A percentile compares a stretch with the other conserved stretches of the same genome.
phyloP scores from a whole-genome alignment of 2,888 invertebrate species.

The Drosophila merina region DNA sequence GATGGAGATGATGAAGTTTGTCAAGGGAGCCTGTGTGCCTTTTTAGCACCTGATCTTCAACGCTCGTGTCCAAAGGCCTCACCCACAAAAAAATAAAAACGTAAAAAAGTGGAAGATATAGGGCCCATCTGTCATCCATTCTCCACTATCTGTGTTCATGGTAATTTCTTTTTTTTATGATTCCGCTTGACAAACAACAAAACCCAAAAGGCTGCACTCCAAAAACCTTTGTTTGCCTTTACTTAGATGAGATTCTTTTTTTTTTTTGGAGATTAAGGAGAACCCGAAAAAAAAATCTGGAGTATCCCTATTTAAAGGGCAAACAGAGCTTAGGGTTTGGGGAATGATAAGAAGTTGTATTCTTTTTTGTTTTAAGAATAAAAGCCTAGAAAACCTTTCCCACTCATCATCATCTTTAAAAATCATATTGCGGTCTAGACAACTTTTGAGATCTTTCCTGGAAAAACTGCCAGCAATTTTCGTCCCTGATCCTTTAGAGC shows the following conservation, averaged over 20 bases:
- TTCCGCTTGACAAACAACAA: conserved; percentile 34
- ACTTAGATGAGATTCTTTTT: conserved; percentile 17
- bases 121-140: conserved; percentile 1
- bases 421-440: conserved; percentile 13
- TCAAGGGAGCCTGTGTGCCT: conserved; percentile 4
- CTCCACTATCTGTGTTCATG: conserved; percentile 37
- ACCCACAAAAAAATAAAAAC: background rate
- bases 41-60: conserved; percentile 41
- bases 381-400: background rate
- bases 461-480: background rate
- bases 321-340: conserved; percentile 14
- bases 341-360: background rate
- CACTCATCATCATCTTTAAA: background rate
- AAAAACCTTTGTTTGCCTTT: conserved; percentile 24
- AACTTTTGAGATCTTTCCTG: background rate
- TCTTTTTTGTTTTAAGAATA: no score
- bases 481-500: background rate
- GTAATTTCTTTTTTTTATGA: conserved; percentile 61
- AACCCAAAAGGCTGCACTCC: conserved; percentile 32
- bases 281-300: conserved; percentile 24
- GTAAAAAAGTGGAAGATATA: background rate
- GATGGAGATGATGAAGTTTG: conserved; percentile 3
- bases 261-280: conserved; percentile 43
- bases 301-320: conserved; percentile 16
- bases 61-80: conserved; percentile 44